Evolutionary conservation across 2,888 invertebrate genomes (phyloP), one percentile per base, ranked within the genome.

Genomic region (Tipula unca): DNA sequence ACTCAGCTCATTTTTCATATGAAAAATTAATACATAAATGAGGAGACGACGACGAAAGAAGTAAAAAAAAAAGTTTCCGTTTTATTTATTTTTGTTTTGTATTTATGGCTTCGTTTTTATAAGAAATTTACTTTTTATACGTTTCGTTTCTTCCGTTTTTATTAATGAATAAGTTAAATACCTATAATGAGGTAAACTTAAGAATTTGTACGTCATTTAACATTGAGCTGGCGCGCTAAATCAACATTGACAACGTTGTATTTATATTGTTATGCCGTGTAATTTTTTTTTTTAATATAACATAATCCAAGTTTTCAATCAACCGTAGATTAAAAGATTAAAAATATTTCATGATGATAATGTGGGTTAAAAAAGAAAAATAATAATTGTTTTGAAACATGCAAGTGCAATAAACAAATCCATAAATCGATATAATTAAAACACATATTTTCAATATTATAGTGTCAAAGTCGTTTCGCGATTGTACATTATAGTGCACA

Each of bases 351-450:
- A 25, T 69, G 69, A 48, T 17, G 32, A 69, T 25, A 25, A n/a
- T n/a, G n/a, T 14, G 69, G 10, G 69, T 25, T 69, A 13, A 69
- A 69, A 69, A 54, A 17, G 48, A 54, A 54, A 39, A 39, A 35
- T 35, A 35, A n/a, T 3, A 69, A 69, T 25, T 69, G 69, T 25
- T 69, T 25, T 69, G 10, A 13, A 69, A 69, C 69, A 69, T 69
- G 69, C 69, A 69, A 69, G 69, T 69, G 69, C 69, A 69, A 48
- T 69, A 48, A 48, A 17, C 69, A 69, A 69, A 69, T 69, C 69
- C 69, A 69, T 69, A 69, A 69, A 69, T 69, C 69, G 25, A 69
- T 69, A 69, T 48, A 6, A 48, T 48, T 32, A 32, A 32, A 17
- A 48, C 48, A 48, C 48, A 32, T 32, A 32, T 32, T 1, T 32